Evolutionary conservation across 2,888 invertebrate genomes (phyloP), one percentile per base, ranked within the genome.

Genomic region (Ommatoiulus sabulosus): DNA sequence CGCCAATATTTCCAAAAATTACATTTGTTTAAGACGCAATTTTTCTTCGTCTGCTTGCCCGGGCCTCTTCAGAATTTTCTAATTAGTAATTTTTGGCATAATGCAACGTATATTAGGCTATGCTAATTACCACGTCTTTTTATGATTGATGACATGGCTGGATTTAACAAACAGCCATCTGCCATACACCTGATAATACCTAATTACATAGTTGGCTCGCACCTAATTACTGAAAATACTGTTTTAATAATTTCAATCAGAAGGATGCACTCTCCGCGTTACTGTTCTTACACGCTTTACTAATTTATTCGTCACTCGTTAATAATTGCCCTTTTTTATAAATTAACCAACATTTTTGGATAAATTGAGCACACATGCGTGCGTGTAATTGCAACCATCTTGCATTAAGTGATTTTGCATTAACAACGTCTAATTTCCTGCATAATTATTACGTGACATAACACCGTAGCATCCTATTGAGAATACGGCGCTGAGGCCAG

Each of bases 291-390:
- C 17, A 5, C 72, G n/a, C 24, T 72, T 72, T 8, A 72, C 72
- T 72, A 72, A 72, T 72, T 72, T 72, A 24, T 72, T 72, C 72
- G 72, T 72, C 72, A 72, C 72, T 24, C 24, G 72, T 72, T 72
- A 72, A 72, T 72, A 24, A 72, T 24, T 24, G 72, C n/a, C 72
- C 24, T n/a, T n/a, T 5, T 72, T 72, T 72, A 72, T 72, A 24
- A 4, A n/a, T 72, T 24, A 72, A 72, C 20, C n/a, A 72, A 24
- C 72, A 8, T 24, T 72, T 72, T n/a, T 17, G 48, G 72, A n/a
- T 10, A 72, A 72, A 24, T 72, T 72, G 72, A 72, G 5, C 72
- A 72, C 20, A 72, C 72, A 24, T 72, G 72, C 72, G 72, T 72
- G 72, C 10, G 72, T 72, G 5, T 63, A 63, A 63, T 63, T 63